A percentile compares a stretch with the other conserved stretches of the same genome.
Conservation (phyloP, 2,113 vertebrate genomes). For the Hystrix brachyura region DNA sequence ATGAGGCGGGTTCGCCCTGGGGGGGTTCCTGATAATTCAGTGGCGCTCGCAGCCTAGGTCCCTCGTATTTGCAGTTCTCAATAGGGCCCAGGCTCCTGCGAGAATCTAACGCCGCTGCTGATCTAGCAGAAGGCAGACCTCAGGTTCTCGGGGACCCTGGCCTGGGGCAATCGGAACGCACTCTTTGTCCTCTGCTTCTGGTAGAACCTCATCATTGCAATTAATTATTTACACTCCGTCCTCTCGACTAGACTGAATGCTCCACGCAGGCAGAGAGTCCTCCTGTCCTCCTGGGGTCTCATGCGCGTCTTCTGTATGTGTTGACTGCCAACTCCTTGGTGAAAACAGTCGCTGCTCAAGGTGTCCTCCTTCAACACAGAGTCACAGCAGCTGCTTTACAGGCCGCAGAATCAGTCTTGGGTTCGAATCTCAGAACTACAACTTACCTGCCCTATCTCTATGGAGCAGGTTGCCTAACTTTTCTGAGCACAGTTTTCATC, state of each 20-base stretch:
- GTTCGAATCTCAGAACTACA: not conserved
- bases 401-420: not conserved
- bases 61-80: not conserved
- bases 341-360: not conserved
- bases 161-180: not conserved
- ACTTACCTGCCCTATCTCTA: not conserved
- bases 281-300: not conserved
- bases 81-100: not conserved
- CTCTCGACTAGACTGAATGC: not conserved
- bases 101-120: not conserved
- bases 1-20: not conserved
- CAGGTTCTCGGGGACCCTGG: not conserved
- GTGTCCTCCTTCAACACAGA: accelerated
- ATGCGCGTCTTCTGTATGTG: accelerated
- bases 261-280: not conserved
- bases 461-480: not conserved
- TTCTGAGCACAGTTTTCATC: not conserved
- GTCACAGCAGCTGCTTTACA: not conserved
- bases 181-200: not conserved
- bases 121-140: not conserved
- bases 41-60: not conserved
- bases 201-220: too few species aligned
- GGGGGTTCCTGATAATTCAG: not conserved
- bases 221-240: not conserved
- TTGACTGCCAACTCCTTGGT: not conserved